Base-by-base conservation (phyloP, 37 sponge, comb jelly and placozoan genomes). In the Chondrosia reniformis region DNA sequence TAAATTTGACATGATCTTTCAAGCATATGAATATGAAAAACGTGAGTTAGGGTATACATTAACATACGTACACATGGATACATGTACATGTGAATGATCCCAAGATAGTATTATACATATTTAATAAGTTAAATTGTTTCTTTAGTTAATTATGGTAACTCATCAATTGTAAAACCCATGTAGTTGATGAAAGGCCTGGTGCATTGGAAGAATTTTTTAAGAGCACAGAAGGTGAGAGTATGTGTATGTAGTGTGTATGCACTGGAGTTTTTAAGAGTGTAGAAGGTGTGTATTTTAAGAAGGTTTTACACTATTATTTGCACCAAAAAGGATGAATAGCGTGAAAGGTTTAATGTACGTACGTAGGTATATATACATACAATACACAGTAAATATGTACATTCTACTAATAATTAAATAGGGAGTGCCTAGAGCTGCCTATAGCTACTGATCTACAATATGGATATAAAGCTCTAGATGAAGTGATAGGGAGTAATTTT, bases 1-100 rank as follows among this genome's bases (percentile, higher is more conserved):
- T 55, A 90, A 85, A 31, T 96, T 96, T 85, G 97, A 96, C 52
- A 96, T 96, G 97, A 87, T 96, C n/a, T 85, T 93, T 56, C 97
- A 96, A 75, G 97, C 97, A 24, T 85, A 79, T 76, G 94, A 96
- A 65, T 96, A 96, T 80, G 97, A 96, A 63, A 82, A 79, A 87
- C 84, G 92, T 86, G 21, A 61, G 45, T 25, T 37, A 13, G 25
- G 28, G 33, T 64, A 64, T 30, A 32, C 66, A 7, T 30, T 4
- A 21, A 6, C 72, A 69, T 39, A 34, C 4, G 43, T 39, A 21
- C 36, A 69, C 72, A 66, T 39, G 42, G n/a, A 0, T 39, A 40
- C 72, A 69, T 39, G 25, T 10, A 64, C 66, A 24, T 22, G n/a
- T 22, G 27, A 25, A 28, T 22, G 9, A 24, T 22, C 63, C 63